These are phyloP conservation scores for Naso thynnoides DNA, from an alignment of 2,797 vertebrate genomes.

Conservation along the genomic window DNA sequence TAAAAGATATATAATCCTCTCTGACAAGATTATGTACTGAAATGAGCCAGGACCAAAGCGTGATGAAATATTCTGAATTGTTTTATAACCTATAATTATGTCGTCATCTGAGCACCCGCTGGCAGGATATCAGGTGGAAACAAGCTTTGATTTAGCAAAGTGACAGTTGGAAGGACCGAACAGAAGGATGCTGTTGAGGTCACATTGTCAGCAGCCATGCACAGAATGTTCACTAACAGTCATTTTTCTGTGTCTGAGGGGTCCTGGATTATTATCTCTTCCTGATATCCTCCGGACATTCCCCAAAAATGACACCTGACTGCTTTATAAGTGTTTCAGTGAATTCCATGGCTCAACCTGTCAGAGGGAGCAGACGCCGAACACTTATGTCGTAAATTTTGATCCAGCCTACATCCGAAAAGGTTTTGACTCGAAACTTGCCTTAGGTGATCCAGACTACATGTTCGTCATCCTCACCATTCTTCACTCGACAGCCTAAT, in stretches of 20 bases:
- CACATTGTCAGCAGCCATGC: conserved; percentile 18
- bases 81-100: conserved; percentile 76
- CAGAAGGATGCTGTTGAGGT: conserved; percentile 27
- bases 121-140: conserved; percentile 69
- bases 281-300: conserved; percentile 17
- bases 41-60: conserved; percentile 44
- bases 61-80: conserved; percentile 64
- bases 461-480: conserved; percentile 44
- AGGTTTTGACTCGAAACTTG: conserved; percentile 51
- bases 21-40: conserved; percentile 37
- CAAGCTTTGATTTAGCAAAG: conserved; percentile 68
- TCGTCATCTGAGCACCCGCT: conserved; percentile 60
- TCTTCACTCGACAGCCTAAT: conserved; percentile 52
- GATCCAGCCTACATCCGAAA: conserved; percentile 51
- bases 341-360: conserved; percentile 51
- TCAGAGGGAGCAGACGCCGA: conserved; percentile 42
- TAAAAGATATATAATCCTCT: conserved; percentile 39
- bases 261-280: conserved; percentile 12
- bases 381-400: conserved; percentile 76
- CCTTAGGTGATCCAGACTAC: conserved; percentile 59
- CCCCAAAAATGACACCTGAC: not conserved
- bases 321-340: conserved; percentile 37
- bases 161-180: conserved; percentile 32
- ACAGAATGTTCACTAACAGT: not conserved
- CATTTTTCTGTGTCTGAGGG: not conserved